These are phyloP conservation scores for Megaceryle maxima DNA, from an alignment of 2,113 vertebrate genomes.

Conservation along the genomic window DNA sequence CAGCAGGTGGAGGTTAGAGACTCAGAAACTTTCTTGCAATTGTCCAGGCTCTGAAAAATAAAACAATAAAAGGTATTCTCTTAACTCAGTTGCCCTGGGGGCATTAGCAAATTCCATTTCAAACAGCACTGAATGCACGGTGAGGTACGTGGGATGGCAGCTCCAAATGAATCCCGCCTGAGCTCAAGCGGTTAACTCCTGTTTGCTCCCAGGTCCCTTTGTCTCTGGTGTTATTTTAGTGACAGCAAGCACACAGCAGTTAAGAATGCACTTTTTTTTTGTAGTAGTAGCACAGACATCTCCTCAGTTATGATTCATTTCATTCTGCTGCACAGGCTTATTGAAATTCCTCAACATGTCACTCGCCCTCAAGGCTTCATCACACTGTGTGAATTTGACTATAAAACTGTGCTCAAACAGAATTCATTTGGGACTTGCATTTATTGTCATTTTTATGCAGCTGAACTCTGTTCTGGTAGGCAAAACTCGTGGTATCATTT, in stretches of 20 bases:
- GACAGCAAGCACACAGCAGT: neutral
- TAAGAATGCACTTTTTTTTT: neutral
- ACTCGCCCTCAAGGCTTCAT: conserved; percentile 39
- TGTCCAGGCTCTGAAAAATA: neutral
- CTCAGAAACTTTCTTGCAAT: neutral
- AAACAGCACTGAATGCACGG: neutral
- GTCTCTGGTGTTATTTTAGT: conserved; percentile 1
- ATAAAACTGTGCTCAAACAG: conserved; percentile 7
- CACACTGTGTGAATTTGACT: neutral
- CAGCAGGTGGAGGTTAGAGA: neutral
- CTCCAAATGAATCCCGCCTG: neutral
- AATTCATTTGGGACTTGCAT: neutral
- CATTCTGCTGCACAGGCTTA: conserved; percentile 33
- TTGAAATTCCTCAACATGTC: conserved; percentile 59
- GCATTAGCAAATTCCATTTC: neutral
- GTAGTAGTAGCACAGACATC: neutral
- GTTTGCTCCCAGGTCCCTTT: conserved; percentile 8
- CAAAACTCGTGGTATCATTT: neutral
- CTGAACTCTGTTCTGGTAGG: neutral
- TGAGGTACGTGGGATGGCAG: neutral
- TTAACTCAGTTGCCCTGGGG: neutral
- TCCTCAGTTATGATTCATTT: conserved; percentile 58
- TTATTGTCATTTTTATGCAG: neutral
- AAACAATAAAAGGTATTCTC: neutral
- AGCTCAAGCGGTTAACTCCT: conserved; percentile 1